phyloP scores from a whole-genome alignment of 1,140 invertebrate species.

The Amphibalanus amphitrite region DNA sequence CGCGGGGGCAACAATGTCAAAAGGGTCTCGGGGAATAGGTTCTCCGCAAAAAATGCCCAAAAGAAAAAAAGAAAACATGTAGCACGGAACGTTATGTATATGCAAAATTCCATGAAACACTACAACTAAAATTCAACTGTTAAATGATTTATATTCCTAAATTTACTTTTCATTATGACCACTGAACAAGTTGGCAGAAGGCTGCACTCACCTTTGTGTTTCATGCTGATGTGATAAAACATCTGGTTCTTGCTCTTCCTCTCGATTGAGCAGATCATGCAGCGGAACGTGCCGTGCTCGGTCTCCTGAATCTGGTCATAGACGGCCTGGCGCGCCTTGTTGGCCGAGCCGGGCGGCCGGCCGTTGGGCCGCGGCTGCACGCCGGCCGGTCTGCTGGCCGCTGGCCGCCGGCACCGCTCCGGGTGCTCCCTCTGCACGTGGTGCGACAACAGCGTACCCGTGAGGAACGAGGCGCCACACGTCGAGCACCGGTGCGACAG shows the following conservation, averaged over 20 bases:
- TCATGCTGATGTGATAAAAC: not conserved
- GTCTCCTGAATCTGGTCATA: not conserved
- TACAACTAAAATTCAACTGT: too few relatives aligned
- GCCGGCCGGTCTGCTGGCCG: not conserved
- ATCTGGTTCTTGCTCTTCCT: not conserved
- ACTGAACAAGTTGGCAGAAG: not conserved
- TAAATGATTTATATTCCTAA: too few relatives aligned
- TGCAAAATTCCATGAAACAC: too few relatives aligned
- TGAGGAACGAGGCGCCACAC: not conserved
- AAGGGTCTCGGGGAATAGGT: too few relatives aligned
- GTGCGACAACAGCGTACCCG: not conserved
- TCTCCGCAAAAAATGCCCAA: too few relatives aligned
- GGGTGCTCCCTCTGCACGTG: not conserved
- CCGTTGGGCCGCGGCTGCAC: not conserved
- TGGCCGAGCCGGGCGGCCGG: not conserved
- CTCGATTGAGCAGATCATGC: not conserved
- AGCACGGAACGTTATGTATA: too few relatives aligned
- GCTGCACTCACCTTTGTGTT: not conserved
- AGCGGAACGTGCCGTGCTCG: not conserved
- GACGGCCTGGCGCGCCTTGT: not conserved
- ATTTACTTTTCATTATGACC: too few relatives aligned
- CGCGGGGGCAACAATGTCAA: too few relatives aligned
- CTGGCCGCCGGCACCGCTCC: not conserved
- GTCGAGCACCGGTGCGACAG: not conserved
- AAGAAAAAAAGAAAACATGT: too few relatives aligned